Percentiles rank a stretch among this genome's conserved stretches.
Conservation (phyloP, 2,797 vertebrate species). For the Todus mexicanus region DNA sequence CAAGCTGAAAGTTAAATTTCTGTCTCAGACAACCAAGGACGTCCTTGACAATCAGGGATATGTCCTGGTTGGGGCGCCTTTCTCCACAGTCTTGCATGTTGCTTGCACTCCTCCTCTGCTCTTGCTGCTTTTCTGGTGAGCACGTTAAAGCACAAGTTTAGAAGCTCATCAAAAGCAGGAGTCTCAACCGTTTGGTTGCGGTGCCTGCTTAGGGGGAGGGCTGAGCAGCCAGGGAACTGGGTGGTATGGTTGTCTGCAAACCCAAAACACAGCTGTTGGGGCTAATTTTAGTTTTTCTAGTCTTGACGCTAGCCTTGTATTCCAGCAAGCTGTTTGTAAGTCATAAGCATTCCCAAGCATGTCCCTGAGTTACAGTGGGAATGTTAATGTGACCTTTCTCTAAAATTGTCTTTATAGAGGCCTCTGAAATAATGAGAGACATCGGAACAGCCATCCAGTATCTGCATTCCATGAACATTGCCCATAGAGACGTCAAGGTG, state of each 20-base stretch:
- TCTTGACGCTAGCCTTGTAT: conserved; percentile 2
- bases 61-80: neutral
- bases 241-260: conserved; percentile 28
- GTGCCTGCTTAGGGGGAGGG: neutral
- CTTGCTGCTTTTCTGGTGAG: neutral
- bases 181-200: neutral
- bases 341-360: conserved; percentile 34
- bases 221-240: neutral
- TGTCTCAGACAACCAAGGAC: neutral
- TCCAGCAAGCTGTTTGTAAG: conserved; percentile 55
- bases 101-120: neutral
- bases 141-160: neutral
- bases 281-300: conserved; percentile 60
- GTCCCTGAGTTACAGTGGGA: conserved; percentile 19
- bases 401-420: conserved; percentile 80
- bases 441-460: conserved; percentile 93
- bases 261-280: conserved; percentile 56
- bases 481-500: conserved; percentile 98
- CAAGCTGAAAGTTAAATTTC: neutral
- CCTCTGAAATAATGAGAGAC: conserved; percentile 92
- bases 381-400: conserved; percentile 70
- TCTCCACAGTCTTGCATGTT: neutral
- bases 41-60: neutral
- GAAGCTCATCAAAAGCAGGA: neutral
- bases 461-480: conserved; percentile 91